phyloP scores from a whole-genome alignment of 2,888 invertebrate species.

The Kryphioiulus occultus region DNA sequence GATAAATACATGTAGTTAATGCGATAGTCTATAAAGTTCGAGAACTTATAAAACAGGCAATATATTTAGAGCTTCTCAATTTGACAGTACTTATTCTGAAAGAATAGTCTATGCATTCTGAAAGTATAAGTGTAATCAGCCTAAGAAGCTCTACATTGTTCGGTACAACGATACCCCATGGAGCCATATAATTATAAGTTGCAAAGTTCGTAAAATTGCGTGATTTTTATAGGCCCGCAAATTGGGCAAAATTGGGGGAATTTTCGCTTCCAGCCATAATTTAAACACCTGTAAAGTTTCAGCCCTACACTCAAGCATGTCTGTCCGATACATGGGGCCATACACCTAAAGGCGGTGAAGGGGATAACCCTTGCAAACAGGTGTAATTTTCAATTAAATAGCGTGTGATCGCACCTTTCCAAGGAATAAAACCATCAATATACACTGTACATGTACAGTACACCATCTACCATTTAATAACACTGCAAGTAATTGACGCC shows the following conservation, averaged over 20 bases:
- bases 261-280: constrained; percentile 1
- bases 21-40: no score
- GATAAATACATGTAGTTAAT: no score
- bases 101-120: no score
- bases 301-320: neutral
- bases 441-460: no score
- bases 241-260: neutral
- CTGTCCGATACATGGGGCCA: neutral
- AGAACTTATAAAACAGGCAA: no score
- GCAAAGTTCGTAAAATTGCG: neutral
- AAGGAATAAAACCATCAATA: neutral
- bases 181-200: neutral
- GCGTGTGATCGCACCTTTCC: neutral
- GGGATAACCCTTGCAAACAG: neutral
- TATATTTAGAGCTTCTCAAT: no score
- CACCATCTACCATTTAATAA: neutral
- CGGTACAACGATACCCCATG: neutral
- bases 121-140: no score
- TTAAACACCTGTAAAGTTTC: neutral
- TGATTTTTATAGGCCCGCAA: neutral
- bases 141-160: no score
- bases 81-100: no score
- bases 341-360: neutral
- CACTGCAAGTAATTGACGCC: neutral
- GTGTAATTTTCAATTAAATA: constrained; percentile 40